phyloP scores from a whole-genome alignment of 2,888 invertebrate species.

The Cephus pygmeus region DNA sequence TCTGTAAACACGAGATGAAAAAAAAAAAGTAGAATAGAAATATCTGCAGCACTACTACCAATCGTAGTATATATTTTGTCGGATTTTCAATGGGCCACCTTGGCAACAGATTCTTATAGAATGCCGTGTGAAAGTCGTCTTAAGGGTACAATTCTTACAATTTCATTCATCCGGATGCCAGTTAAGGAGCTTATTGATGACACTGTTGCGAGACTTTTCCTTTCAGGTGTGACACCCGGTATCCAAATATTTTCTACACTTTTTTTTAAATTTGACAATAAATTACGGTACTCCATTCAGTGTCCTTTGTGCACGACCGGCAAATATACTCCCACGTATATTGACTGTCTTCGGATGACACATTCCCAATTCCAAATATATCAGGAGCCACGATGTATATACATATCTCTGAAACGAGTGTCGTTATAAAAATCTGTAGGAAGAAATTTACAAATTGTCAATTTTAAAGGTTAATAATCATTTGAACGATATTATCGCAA shows the following conservation, averaged over 20 bases:
- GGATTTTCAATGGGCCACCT: background rate
- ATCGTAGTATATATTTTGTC: background rate
- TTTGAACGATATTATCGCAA: background rate
- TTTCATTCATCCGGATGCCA: background rate
- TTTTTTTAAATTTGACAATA: background rate
- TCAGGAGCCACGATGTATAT: background rate
- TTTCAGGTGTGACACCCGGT: background rate
- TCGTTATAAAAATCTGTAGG: background rate
- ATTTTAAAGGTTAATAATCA: background rate
- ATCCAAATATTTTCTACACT: background rate
- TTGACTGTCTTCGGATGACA: background rate
- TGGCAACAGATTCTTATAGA: background rate
- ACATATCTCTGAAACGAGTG: background rate
- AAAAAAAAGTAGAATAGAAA: background rate
- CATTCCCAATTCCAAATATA: background rate
- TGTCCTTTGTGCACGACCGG: background rate
- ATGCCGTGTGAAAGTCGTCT: background rate
- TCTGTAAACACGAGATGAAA: background rate
- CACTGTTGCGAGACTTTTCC: background rate
- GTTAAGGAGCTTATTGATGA: conserved; percentile 6
- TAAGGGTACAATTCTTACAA: background rate
- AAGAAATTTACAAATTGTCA: background rate
- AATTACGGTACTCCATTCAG: background rate
- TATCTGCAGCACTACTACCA: background rate
- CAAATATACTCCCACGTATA: background rate